phyloP scores from a whole-genome alignment of 2,888 invertebrate species.

The Aleiodes leptofemur region DNA sequence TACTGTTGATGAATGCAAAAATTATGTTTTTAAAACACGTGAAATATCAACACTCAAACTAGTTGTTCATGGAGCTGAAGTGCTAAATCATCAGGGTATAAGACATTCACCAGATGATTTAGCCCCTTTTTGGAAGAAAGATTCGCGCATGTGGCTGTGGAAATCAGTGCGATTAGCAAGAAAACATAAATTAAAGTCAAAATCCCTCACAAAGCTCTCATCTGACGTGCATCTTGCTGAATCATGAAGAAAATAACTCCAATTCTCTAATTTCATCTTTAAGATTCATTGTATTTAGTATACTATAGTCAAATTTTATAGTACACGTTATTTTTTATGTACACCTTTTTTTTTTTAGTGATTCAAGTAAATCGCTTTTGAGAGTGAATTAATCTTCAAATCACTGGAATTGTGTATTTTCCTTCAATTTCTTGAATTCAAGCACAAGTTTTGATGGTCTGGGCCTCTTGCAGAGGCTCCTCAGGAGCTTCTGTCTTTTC shows the following conservation, averaged over 20 bases:
- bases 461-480: slow-evolving; percentile 55
- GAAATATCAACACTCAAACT: slow-evolving; percentile 64
- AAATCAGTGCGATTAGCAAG: slow-evolving; percentile 70
- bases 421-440: slow-evolving; percentile 65
- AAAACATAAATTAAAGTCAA: slow-evolving; percentile 54
- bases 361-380: slow-evolving; percentile 9
- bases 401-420: neutral
- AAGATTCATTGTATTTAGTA: slow-evolving; percentile 17
- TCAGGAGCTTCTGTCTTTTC: slow-evolving; percentile 75
- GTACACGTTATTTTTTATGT: slow-evolving; percentile 28
- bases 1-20: slow-evolving; percentile 45
- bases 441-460: slow-evolving; percentile 81
- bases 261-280: slow-evolving; percentile 11
- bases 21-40: slow-evolving; percentile 59
- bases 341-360: slow-evolving; percentile 14
- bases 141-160: slow-evolving; percentile 83
- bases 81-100: slow-evolving; percentile 75
- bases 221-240: neutral
- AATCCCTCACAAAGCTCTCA: slow-evolving; percentile 25
- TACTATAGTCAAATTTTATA: slow-evolving; percentile 31
- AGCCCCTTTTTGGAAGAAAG: slow-evolving; percentile 83
- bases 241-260: slow-evolving; percentile 10
- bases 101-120: slow-evolving; percentile 79
- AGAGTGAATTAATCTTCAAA: neutral
- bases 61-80: slow-evolving; percentile 66